A percentile compares a stretch with the other conserved stretches of the same genome.
These are phyloP conservation scores for Crypturellus tataupa DNA, from an alignment of 2,797 vertebrate genomes.

Conservation along the genomic window DNA sequence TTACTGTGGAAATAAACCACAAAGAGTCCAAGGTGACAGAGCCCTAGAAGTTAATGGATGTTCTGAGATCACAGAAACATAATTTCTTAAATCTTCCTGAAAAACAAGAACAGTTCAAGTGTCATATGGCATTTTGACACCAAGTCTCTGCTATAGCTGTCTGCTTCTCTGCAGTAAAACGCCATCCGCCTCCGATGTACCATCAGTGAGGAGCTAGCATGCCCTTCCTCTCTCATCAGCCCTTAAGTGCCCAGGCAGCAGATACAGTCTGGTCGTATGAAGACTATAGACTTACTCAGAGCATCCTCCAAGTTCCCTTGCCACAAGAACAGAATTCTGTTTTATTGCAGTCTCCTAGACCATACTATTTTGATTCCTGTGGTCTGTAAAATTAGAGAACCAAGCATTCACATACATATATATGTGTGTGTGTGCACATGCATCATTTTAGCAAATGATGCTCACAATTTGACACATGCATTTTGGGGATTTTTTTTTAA, in stretches of 20 bases:
- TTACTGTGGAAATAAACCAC: not conserved
- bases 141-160: not conserved
- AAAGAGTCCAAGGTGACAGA: not conserved
- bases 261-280: not conserved
- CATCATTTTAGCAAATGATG: not conserved
- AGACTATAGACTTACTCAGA: not conserved
- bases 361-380: not conserved
- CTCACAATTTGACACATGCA: not conserved
- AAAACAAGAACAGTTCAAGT: not conserved
- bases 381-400: not conserved
- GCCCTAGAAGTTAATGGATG: not conserved
- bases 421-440: too few relatives aligned
- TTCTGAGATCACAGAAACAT: not conserved
- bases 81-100: not conserved
- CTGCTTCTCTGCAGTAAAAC: not conserved
- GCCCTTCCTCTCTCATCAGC: not conserved
- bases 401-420: not conserved
- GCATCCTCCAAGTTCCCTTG: not conserved
- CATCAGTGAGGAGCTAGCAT: not conserved
- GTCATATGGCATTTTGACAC: not conserved
- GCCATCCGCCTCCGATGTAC: not conserved
- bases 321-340: not conserved
- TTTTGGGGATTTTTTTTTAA: not conserved
- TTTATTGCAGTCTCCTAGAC: not conserved
- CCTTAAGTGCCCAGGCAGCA: too few relatives aligned